phyloP scores from a whole-genome alignment of 2,888 invertebrate genomes.

The Iselma pallidipennis region DNA sequence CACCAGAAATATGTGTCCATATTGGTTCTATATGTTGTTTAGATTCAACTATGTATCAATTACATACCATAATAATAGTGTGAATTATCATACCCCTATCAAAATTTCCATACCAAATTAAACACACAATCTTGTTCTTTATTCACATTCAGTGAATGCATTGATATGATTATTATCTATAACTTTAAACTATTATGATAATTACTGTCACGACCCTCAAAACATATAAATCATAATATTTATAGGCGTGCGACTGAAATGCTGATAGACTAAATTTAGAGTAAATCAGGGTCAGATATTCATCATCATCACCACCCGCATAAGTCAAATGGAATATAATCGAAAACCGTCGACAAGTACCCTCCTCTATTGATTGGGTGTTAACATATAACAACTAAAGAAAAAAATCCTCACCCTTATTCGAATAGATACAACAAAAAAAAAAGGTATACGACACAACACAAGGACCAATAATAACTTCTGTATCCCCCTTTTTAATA shows the following conservation, averaged over 20 bases:
- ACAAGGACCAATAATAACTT: neutral
- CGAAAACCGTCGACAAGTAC: neutral
- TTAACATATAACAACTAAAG: neutral
- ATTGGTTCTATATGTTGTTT: neutral
- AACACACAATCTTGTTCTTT: neutral
- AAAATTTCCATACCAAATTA: neutral
- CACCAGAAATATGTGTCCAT: neutral
- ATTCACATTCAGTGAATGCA: neutral
- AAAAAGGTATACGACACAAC: neutral
- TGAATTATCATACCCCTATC: neutral
- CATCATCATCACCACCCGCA: neutral
- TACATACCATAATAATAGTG: neutral
- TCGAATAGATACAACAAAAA: neutral
- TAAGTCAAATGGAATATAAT: neutral
- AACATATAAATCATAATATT: neutral
- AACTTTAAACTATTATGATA: neutral
- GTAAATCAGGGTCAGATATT: neutral
- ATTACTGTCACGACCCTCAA: neutral
- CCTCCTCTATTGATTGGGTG: neutral
- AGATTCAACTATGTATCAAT: neutral
- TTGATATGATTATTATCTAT: neutral
- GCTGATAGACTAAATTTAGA: neutral
- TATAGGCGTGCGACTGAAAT: neutral
- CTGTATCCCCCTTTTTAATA: neutral
- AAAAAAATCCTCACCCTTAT: neutral